phyloP scores from a whole-genome alignment of 2,113 vertebrate genomes.

The Rhinopithecus roxellana region DNA sequence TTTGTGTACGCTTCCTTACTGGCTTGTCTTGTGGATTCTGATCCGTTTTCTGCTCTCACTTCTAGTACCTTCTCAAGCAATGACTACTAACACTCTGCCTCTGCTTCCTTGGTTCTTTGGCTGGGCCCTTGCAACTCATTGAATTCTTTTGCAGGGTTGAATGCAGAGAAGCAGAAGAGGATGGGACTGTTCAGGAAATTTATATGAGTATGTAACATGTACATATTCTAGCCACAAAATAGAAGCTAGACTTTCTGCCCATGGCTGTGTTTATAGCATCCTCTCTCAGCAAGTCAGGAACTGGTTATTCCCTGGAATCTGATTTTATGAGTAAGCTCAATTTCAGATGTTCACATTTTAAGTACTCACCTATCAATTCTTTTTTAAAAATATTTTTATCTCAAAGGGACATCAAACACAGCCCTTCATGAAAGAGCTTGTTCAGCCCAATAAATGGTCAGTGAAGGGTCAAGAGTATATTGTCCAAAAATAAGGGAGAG shows the following conservation, averaged over 20 bases:
- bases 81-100: neutral
- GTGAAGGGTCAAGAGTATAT: neutral
- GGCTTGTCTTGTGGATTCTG: neutral
- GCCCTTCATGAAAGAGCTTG: neutral
- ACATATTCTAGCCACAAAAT: neutral
- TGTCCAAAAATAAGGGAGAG: neutral
- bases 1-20: neutral
- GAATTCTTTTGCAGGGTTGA: neutral
- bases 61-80: neutral
- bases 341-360: conserved; percentile 9
- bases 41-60: conserved; percentile 1
- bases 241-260: neutral
- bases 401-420: neutral
- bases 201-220: neutral
- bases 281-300: neutral
- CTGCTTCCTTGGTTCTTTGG: neutral
- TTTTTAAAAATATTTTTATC: neutral
- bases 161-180: neutral
- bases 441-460: neutral
- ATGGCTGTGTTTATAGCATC: neutral
- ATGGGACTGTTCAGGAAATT: neutral
- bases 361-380: neutral
- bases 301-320: neutral
- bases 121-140: neutral
- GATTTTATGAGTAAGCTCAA: neutral